phyloP scores from a whole-genome alignment of 2,113 vertebrate species.

The Chrysemys picta region DNA sequence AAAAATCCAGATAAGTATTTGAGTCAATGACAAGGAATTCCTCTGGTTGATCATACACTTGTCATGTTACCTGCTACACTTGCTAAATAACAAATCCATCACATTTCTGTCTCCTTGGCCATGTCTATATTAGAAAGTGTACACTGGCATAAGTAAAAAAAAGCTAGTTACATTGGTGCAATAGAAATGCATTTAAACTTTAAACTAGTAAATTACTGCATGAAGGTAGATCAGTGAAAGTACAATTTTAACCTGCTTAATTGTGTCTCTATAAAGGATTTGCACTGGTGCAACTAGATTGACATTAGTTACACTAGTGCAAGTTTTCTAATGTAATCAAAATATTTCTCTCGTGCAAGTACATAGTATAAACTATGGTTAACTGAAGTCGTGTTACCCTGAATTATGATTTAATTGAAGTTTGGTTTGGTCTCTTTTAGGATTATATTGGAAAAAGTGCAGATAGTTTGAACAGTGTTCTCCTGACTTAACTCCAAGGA shows the following conservation, averaged over 20 bases:
- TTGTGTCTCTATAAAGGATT: not conserved
- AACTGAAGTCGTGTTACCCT: not conserved
- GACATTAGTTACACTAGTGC: not conserved
- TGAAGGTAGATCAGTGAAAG: not conserved
- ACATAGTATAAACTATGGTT: not conserved
- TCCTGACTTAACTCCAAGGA: not conserved
- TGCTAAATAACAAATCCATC: not conserved
- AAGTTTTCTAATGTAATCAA: not conserved
- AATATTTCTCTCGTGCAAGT: not conserved
- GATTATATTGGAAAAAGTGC: not conserved
- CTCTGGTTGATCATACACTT: not conserved
- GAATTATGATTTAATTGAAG: not conserved
- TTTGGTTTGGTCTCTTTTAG: not conserved
- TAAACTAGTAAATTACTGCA: not conserved
- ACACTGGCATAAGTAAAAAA: not conserved
- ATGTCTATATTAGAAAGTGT: not conserved
- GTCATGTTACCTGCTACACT: not conserved
- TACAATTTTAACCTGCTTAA: not conserved
- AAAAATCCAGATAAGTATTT: not conserved
- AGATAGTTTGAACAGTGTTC: not conserved
- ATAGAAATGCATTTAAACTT: not conserved
- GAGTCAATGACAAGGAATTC: not conserved
- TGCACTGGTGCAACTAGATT: not conserved
- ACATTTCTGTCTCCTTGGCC: not conserved
- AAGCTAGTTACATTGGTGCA: not conserved